Percentiles rank a stretch among this genome's conserved stretches.
Evolutionary conservation across 2,888 invertebrate genomes (phyloP).

Genomic region (Leptothorax acervorum): DNA sequence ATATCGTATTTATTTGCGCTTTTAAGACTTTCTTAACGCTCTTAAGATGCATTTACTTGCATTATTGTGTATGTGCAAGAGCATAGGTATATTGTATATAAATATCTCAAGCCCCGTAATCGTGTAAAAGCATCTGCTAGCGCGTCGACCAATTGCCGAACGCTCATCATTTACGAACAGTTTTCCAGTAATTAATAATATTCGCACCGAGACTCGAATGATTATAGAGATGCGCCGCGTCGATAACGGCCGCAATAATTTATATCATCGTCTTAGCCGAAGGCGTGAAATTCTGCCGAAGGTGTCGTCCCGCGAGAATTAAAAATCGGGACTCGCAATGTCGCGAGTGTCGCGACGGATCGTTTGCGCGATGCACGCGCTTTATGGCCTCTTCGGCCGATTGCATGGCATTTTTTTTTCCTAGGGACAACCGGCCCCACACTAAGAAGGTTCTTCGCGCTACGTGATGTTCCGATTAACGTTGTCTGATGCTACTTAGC

Average conservation of each 20-base stretch:
- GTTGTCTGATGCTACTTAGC: constrained; percentile 29
- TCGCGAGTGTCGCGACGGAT: constrained; percentile 25
- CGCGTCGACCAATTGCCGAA: constrained; percentile 18
- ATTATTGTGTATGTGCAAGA: not conserved
- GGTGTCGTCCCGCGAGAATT: constrained; percentile 1
- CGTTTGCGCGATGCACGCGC: not conserved
- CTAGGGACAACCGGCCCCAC: not conserved
- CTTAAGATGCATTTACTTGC: not conserved
- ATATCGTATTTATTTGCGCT: constrained; percentile 1
- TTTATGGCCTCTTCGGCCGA: constrained; percentile 23
- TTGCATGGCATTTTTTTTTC: not conserved
- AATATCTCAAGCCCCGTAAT: constrained; percentile 1
- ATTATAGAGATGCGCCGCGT: constrained; percentile 22
- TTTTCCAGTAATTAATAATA: constrained; percentile 52
- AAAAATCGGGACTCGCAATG: constrained; percentile 26
- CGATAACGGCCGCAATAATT: constrained; percentile 33
- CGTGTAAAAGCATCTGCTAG: constrained; percentile 26
- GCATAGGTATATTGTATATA: not conserved
- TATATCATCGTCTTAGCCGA: constrained; percentile 21
- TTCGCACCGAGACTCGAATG: constrained; percentile 23
- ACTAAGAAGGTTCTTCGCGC: not conserved
- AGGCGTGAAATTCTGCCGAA: constrained; percentile 45
- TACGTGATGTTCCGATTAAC: constrained; percentile 33
- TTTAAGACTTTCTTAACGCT: not conserved
- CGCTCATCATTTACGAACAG: constrained; percentile 26